phyloP scores from a whole-genome alignment of 2,797 vertebrate genomes.

The Acrocephalus scirpaceus region DNA sequence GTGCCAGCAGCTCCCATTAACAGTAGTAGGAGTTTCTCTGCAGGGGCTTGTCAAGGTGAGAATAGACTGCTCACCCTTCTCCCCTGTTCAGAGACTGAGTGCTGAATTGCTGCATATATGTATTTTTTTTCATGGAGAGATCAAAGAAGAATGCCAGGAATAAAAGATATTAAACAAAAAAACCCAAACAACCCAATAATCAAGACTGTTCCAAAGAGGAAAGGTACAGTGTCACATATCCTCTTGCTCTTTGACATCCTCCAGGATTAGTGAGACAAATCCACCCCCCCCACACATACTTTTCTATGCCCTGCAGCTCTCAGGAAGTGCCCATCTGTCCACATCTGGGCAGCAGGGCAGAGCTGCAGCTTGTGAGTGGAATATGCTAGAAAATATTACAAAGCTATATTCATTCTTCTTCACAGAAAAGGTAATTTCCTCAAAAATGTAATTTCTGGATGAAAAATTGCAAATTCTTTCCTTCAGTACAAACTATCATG shows the following conservation, averaged over 20 bases:
- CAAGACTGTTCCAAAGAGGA: neutral
- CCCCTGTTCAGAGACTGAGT: neutral
- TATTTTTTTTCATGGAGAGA: neutral
- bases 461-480: neutral
- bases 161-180: neutral
- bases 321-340: neutral
- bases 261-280: neutral
- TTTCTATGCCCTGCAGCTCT: neutral
- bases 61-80: neutral
- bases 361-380: neutral
- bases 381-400: neutral
- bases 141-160: neutral
- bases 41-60: neutral
- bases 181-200: neutral
- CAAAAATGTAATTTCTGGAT: neutral
- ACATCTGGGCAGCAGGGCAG: neutral
- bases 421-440: neutral
- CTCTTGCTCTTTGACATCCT: neutral
- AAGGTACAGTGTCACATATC: neutral
- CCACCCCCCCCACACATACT: neutral
- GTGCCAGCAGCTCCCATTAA: neutral
- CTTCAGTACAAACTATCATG: neutral
- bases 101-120: neutral
- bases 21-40: neutral
- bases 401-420: neutral